phyloP scores from a whole-genome alignment of 1,140 invertebrate species.

The Neuroterus valhalla region DNA sequence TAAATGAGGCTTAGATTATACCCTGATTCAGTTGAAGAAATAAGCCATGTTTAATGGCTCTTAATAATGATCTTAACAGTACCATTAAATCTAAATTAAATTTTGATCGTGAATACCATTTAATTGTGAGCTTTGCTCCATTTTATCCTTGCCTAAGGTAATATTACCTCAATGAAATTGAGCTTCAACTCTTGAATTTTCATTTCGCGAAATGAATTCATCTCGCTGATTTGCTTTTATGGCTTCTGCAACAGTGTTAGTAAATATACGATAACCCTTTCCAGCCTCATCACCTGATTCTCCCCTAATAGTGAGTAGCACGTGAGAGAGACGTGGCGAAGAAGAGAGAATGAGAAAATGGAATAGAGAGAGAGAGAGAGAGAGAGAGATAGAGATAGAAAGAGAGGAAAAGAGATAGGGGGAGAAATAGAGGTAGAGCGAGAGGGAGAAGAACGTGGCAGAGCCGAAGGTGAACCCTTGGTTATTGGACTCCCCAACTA shows the following conservation, averaged over 20 bases:
- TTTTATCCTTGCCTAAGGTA: neutral
- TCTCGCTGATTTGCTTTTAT: slow-evolving; percentile 48
- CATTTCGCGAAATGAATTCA: slow-evolving; percentile 42
- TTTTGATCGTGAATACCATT: slow-evolving; percentile 7
- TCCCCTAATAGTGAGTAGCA: slow-evolving; percentile 17
- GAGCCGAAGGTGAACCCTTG: slow-evolving; percentile 52
- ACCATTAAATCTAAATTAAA: no score
- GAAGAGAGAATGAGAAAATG: slow-evolving; percentile 20
- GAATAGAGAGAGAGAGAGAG: slow-evolving; percentile 13
- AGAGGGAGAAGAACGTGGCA: slow-evolving; percentile 15
- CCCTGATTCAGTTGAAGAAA: no score
- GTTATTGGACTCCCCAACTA: slow-evolving; percentile 57
- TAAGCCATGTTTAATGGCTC: no score
- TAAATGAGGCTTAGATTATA: no score
- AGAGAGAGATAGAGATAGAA: neutral
- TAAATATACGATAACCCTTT: slow-evolving; percentile 30
- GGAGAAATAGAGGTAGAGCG: neutral
- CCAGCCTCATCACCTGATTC: slow-evolving; percentile 25
- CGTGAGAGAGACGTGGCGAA: slow-evolving; percentile 7
- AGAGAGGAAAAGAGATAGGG: slow-evolving; percentile 3
- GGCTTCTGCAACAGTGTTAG: slow-evolving; percentile 17
- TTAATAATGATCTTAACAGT: no score
- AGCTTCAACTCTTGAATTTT: slow-evolving; percentile 29
- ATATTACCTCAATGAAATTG: slow-evolving; percentile 26
- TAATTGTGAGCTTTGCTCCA: slow-evolving; percentile 7